Base-by-base conservation (phyloP, 2,113 vertebrate species). In the Vireo altiloquus region DNA sequence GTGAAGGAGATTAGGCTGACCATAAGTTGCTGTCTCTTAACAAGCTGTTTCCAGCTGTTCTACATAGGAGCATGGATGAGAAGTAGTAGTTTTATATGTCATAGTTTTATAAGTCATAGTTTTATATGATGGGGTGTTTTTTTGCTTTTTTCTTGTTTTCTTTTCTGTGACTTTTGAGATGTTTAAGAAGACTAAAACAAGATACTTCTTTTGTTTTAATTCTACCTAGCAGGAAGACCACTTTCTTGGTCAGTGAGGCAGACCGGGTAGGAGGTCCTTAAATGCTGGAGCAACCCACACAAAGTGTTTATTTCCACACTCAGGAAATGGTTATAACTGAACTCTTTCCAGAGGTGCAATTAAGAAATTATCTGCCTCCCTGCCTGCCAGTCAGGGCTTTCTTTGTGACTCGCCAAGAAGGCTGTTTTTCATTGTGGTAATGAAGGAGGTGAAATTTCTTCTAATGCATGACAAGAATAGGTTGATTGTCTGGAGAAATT, bases 281-380 rank as follows among this genome's bases (percentile, higher is more conserved):
- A 89, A 61, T 14, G 1, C 53, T 61, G 53, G 9, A 79, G 37
- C 42, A 90, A 61, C 65, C 81, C 25, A 95, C 42, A 0, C 46
- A 35, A 66, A 91, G 53, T 53, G 61, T 87, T 95, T 92, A 66
- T 91, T 94, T 94, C 70, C 40, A 95, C 74, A 39, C 37, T 79
- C 57, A 42, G 60, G 57, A 89, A 82, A 91, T 27, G 11, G 13
- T 65, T 87, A 72, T 50, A 82, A 76, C 8, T 72, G 57, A 92
- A 75, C 33, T 82, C 59, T 95, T 91, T 89, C 53, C 57, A 92
- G 28, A 79, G 53, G 30, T 31, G 21, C 23, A 92, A 71, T 96
- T 91, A 56, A 65, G 61, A 84, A 89, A 72, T 46, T 1, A 75
- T 44, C 47, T 2, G 3, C 22, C 19, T 81, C 50, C 35, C 15